These are phyloP conservation scores for Invenusta paracnida DNA, from an alignment of 2,888 invertebrate genomes.

Conservation along the genomic window DNA sequence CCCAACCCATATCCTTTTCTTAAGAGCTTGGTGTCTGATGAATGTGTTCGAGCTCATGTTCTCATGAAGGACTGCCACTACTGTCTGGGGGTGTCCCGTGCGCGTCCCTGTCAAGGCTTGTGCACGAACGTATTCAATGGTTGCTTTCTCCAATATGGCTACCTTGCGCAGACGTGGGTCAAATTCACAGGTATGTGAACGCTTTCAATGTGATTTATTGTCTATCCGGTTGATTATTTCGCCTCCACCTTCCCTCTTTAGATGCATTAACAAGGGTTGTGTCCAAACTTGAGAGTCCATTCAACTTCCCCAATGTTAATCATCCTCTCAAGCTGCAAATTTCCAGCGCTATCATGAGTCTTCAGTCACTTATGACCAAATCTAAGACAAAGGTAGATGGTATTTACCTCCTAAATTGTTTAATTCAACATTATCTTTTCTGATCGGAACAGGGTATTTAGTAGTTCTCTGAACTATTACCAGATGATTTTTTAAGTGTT, in stretches of 20 bases:
- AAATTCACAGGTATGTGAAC: background rate
- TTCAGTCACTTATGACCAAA: background rate
- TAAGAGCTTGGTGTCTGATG: background rate
- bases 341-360: conserved; percentile 35
- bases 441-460: too few species aligned
- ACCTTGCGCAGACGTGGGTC: background rate
- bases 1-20: too few species aligned
- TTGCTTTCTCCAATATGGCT: background rate
- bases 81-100: background rate
- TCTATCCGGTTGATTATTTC: too few species aligned
- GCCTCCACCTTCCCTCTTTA: too few species aligned
- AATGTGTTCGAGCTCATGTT: background rate
- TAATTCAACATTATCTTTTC: too few species aligned
- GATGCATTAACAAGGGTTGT: conserved; percentile 4
- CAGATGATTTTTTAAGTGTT: too few species aligned
- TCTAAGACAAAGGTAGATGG: background rate
- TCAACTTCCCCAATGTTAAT: conserved; percentile 34
- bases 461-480: too few species aligned
- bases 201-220: too few species aligned
- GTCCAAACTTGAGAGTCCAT: conserved; percentile 7
- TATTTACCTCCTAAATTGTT: too few species aligned
- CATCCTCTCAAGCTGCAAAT: conserved; percentile 33
- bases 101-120: background rate
- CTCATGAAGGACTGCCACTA: conserved; percentile 14
- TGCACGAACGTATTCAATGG: conserved; percentile 5